Percentiles rank a stretch among this genome's conserved stretches.
phyloP scores from a whole-genome alignment of 2,888 invertebrate species.

The Drosophila ochracea region DNA sequence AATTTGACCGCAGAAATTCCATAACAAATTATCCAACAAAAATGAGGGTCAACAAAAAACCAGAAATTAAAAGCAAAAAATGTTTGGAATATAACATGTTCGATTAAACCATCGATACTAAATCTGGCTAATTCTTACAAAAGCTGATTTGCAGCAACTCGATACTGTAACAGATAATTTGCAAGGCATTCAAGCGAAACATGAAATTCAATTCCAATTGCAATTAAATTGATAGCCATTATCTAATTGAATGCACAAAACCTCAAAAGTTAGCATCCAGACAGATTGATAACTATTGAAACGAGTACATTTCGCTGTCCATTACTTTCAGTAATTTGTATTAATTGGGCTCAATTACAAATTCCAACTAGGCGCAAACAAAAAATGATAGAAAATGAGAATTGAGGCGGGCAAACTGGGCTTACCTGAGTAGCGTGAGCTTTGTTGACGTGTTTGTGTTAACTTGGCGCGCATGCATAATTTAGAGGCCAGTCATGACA shows the following conservation, averaged over 20 bases:
- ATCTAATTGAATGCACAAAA: constrained; percentile 72
- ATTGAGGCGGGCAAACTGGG: background rate
- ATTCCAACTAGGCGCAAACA: constrained; percentile 28
- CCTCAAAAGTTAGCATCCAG: constrained; percentile 34
- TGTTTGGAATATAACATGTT: constrained; percentile 8
- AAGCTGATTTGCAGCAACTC: constrained; percentile 66
- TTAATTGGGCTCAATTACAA: constrained; percentile 56
- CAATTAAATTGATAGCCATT: constrained; percentile 66
- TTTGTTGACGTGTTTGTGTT: constrained; percentile 61
- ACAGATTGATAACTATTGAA: constrained; percentile 58
- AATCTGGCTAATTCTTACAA: constrained; percentile 64
- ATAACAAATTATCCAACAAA: constrained; percentile 34
- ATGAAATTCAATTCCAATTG: constrained; percentile 55
- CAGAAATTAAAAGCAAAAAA: constrained; percentile 19
- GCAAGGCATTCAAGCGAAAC: constrained; percentile 49
- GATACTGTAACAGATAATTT: constrained; percentile 59
- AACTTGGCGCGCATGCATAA: constrained; percentile 62
- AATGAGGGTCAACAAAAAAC: background rate
- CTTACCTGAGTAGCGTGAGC: constrained; percentile 21
- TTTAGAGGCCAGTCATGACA: constrained; percentile 30
- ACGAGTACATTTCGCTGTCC: constrained; percentile 25
- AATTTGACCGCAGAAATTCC: constrained; percentile 34
- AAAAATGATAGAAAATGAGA: background rate
- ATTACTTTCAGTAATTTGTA: constrained; percentile 42
- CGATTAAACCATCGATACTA: constrained; percentile 46